These are phyloP conservation scores for Cotesia congregata DNA, from an alignment of 2,888 invertebrate genomes.

Conservation along the genomic window DNA sequence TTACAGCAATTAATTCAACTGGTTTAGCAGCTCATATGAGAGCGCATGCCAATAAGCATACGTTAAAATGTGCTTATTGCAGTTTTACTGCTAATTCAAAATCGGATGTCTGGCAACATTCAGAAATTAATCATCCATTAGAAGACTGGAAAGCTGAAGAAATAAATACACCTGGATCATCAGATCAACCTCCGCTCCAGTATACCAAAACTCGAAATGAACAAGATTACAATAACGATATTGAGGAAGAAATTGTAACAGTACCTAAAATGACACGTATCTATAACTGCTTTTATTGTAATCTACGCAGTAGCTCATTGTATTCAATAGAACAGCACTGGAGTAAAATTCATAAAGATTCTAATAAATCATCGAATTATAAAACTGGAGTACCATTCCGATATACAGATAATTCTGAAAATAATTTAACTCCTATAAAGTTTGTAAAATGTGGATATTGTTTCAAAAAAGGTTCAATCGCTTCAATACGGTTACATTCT, in stretches of 20 bases:
- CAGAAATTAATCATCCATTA: conserved; percentile 59
- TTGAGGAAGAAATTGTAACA: conserved; percentile 49
- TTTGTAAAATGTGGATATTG: conserved; percentile 57
- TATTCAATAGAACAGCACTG: conserved; percentile 59
- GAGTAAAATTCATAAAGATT: conserved; percentile 55
- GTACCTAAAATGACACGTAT: conserved; percentile 37
- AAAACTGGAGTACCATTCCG: conserved; percentile 52
- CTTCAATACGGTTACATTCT: conserved; percentile 54
- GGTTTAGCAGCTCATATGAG: conserved; percentile 61
- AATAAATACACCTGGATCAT: conserved; percentile 20
- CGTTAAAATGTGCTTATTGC: conserved; percentile 64
- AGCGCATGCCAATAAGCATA: conserved; percentile 53
- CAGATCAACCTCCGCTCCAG: conserved; percentile 42
- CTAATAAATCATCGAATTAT: background rate
- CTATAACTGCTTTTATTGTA: conserved; percentile 62
- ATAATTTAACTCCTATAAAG: conserved; percentile 26
- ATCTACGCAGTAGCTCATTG: conserved; percentile 54
- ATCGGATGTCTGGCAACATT: conserved; percentile 61
- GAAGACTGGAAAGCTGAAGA: conserved; percentile 52
- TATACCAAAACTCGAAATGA: conserved; percentile 36
- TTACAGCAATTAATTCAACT: conserved; percentile 55
- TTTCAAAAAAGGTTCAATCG: conserved; percentile 54
- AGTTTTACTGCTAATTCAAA: conserved; percentile 55
- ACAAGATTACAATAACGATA: conserved; percentile 55
- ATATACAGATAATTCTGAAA: conserved; percentile 49